Percentiles rank a stretch among this genome's conserved stretches.
Conservation (phyloP, 2,113 vertebrate genomes). For the Beaufortia kweichowensis region DNA sequence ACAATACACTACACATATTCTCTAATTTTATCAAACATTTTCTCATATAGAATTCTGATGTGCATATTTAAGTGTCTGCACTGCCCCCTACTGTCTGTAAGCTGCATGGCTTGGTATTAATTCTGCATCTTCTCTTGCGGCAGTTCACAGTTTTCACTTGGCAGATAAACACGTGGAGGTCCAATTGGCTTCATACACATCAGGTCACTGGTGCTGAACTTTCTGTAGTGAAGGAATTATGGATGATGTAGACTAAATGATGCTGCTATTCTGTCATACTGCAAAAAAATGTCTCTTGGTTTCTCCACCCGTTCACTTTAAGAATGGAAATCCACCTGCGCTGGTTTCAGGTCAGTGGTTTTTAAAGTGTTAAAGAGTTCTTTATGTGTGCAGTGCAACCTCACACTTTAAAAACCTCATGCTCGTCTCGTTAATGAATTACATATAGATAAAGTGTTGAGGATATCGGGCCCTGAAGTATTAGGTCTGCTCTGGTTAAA, state of each 20-base stretch:
- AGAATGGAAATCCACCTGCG: conserved; percentile 17
- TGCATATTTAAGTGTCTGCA: conserved; percentile 3
- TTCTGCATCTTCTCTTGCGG: neutral
- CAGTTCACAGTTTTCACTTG: conserved; percentile 1
- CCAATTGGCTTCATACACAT: conserved; percentile 5
- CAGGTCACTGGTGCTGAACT: neutral
- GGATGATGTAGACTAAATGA: neutral
- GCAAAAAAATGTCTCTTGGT: neutral
- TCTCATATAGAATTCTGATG: neutral
- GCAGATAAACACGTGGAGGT: neutral
- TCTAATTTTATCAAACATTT: conserved; percentile 5
- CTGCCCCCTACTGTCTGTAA: conserved; percentile 61
- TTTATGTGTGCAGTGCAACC: neutral
- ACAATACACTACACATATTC: conserved; percentile 19
- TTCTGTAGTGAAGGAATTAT: neutral
- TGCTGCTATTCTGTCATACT: conserved; percentile 33
- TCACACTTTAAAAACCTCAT: too few species aligned
- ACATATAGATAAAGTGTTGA: neutral
- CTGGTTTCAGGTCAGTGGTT: conserved; percentile 17
- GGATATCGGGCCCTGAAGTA: conserved; percentile 12
- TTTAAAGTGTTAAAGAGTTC: conserved; percentile 8
- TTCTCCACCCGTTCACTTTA: conserved; percentile 9
- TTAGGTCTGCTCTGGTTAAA: conserved; percentile 3
- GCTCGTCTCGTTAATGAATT: too few species aligned
- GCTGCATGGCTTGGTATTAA: conserved; percentile 21